Evolutionary conservation across 2,797 vertebrate genomes (phyloP), one percentile per base, ranked within the genome.

Genomic region (Sebastes jordani): DNA sequence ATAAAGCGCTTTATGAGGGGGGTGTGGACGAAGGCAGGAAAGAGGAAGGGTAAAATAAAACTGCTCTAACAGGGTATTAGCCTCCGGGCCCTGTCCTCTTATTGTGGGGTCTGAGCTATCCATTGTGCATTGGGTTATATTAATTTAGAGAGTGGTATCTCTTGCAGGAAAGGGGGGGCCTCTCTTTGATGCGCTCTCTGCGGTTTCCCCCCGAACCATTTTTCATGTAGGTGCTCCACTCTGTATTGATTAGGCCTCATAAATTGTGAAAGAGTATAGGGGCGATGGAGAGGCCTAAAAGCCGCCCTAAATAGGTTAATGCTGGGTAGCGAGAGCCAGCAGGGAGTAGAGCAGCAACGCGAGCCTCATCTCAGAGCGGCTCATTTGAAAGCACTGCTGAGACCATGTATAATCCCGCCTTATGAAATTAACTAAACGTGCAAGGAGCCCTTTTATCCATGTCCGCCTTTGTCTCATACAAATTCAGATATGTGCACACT

Each of bases 181-280:
- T 64, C 49, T 82, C 76, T 88, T 84, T 83, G 79, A 86, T 85
- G 83, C 59, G 76, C 49, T 78, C 70, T 84, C 72, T 74, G 84
- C 42, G 0, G 76, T 84, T 52, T n/a, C 9, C 81, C 70, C 73
- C 73, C 30, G 42, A 80, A 83, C 79, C 88, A 83, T 93, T 92
- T 88, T 81, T 93, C 86, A 89, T 90, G 87, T 88, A 81, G 90
- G 87, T 69, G 86, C 92, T 91, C 90, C 92, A 87, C 93, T 94
- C 87, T 13, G 89, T 94, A 96, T 96, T 91, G 95, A 96, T 96
- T 84, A 86, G 86, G 56, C 80, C 86, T 95, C 94, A 93, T 94
- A 92, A 93, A 94, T 88, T 88, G 91, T 93, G 93, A 94, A 95
- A 94, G 92, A 88, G 89, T 91, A 91, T 81, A 79, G 84, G 88